phyloP scores from a whole-genome alignment of 1,140 invertebrate genomes.

The Spodoptera litura region DNA sequence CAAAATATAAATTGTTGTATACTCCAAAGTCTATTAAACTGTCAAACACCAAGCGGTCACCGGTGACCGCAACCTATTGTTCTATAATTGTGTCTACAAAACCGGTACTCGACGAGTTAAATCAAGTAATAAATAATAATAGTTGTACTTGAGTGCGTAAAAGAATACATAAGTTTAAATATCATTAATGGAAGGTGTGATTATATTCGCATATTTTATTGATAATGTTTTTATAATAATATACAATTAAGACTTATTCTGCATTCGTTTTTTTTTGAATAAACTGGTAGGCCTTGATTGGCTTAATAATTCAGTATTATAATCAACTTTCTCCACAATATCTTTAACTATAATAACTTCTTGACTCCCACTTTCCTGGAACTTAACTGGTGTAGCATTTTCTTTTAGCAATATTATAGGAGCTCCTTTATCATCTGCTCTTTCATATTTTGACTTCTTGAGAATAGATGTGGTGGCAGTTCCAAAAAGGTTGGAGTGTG shows the following conservation, averaged over 20 bases:
- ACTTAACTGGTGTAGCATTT: background rate
- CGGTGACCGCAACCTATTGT: too few species aligned
- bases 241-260: constrained; percentile 55
- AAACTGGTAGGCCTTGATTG: constrained; percentile 70
- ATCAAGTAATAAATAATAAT: too few species aligned
- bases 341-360: constrained; percentile 72
- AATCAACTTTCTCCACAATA: constrained; percentile 67
- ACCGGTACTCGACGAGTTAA: too few species aligned
- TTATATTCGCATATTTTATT: background rate
- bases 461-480: constrained; percentile 77
- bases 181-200: too few species aligned
- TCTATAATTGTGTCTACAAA: too few species aligned
- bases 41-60: too few species aligned
- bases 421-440: constrained; percentile 5
- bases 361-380: background rate
- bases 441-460: constrained; percentile 74
- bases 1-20: too few species aligned
- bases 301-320: constrained; percentile 52
- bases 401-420: background rate
- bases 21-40: too few species aligned
- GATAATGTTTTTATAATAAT: background rate
- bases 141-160: too few species aligned
- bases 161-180: too few species aligned
- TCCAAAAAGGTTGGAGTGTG: constrained; percentile 64
- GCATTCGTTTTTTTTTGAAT: constrained; percentile 75